Evolutionary conservation across 2,888 invertebrate genomes (phyloP), one percentile per base, ranked within the genome.

Genomic region (Chorisops tibialis): DNA sequence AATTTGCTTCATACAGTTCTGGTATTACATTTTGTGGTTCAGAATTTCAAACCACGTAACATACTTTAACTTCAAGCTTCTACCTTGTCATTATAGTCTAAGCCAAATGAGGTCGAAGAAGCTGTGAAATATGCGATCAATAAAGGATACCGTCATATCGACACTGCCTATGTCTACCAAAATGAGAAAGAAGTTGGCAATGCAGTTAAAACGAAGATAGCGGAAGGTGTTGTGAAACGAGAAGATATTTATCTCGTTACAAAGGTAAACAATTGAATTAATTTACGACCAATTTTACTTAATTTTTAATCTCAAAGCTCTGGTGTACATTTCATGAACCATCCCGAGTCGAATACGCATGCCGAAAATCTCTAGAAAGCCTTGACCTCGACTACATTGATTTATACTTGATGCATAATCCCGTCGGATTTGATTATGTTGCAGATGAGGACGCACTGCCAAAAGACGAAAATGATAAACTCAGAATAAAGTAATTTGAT

Each of bases 271-370:
- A 30, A 18, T 6, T 12, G 39, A 18, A 41, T 59, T 22, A 9
- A 14, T 12, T 3, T 21, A 54, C 14, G 14, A 22, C n/a, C 12
- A 49, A 48, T 11, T n/a, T n/a, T 22, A 49, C 11, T 19, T 56
- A 18, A 4, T 43, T 41, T 22, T n/a, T n/a, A n/a, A n/a, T n/a
- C n/a, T n/a, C n/a, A n/a, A n/a, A 93, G 84, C 75, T 92, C 4
- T 95, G 94, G 94, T 91, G 92, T 79, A 92, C 91, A 0, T 93
- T 86, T 78, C 96, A 96, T 74, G 84, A 85, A 12, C 84, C 85
- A 0, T 88, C 91, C 63, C 79, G 87, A 66, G 95, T 95, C 11
- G 83, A 86, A 62, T 81, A 83, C 0, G 87, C 87, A 0, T 77
- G 91, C 24, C 82, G 82, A 66, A 80, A 82, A 67, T 85, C 89